These are phyloP conservation scores for Basileuterus tristriatus DNA, from an alignment of 2,797 vertebrate species.

Conservation along the genomic window DNA sequence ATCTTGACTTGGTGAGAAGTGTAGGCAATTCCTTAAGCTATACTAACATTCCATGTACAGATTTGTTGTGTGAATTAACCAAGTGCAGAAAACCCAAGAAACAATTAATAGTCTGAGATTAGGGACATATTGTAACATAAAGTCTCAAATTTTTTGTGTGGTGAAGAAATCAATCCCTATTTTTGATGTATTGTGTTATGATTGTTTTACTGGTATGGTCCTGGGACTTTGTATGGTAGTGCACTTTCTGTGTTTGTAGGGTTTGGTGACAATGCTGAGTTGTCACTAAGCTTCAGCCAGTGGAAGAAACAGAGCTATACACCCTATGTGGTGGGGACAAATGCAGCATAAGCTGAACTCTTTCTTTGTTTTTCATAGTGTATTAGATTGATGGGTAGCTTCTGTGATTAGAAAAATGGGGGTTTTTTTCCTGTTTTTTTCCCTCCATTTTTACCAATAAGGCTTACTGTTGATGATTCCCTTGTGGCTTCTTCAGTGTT, in stretches of 20 bases:
- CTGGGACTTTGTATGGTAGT: not conserved
- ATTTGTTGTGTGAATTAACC: not conserved
- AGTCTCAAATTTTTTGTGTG: not conserved
- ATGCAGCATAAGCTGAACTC: not conserved
- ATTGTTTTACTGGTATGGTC: not conserved
- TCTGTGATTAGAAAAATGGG: not conserved
- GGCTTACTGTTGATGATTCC: not conserved
- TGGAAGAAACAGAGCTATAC: not conserved
- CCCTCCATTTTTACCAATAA: not conserved
- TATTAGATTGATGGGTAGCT: not conserved
- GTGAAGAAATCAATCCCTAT: not conserved
- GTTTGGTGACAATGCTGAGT: not conserved
- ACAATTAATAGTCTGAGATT: not conserved
- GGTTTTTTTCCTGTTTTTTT: not conserved
- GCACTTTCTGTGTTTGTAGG: not conserved
- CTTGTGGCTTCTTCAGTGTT: not conserved
- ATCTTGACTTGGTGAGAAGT: not conserved
- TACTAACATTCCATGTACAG: not conserved
- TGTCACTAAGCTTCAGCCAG: not conserved
- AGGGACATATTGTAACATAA: not conserved
- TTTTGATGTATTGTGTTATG: not conserved
- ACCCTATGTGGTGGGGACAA: fast-evolving
- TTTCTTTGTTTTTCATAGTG: not conserved
- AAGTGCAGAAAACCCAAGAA: not conserved
- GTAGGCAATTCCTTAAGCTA: not conserved